phyloP scores from a whole-genome alignment of 1,140 invertebrate species.

The Bombus balteatus region DNA sequence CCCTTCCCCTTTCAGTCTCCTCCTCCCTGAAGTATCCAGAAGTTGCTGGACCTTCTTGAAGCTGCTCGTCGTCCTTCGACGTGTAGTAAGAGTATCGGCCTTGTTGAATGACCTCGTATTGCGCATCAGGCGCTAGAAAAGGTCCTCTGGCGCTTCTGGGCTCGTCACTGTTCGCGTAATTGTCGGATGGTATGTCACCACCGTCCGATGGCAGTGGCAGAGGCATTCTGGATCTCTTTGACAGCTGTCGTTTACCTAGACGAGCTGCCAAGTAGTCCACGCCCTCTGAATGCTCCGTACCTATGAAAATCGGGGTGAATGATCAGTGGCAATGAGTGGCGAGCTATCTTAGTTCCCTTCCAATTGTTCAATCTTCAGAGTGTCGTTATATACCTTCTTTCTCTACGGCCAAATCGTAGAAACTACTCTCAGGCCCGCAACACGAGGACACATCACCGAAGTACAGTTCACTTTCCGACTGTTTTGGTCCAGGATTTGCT shows the following conservation, averaged over 20 bases:
- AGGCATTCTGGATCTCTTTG: slow-evolving; percentile 84
- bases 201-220: slow-evolving; percentile 82
- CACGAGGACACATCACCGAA: slow-evolving; percentile 94
- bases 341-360: background rate
- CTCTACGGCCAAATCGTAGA: slow-evolving; percentile 79
- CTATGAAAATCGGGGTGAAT: slow-evolving; percentile 32
- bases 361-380: background rate
- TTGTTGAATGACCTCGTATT: slow-evolving; percentile 85
- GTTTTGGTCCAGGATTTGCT: slow-evolving; percentile 75
- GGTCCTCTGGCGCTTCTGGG: slow-evolving; percentile 72
- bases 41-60: slow-evolving; percentile 64
- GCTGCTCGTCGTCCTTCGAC: slow-evolving; percentile 74
- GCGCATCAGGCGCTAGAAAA: slow-evolving; percentile 85
- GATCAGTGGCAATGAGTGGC: too few relatives aligned
- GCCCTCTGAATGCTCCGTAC: slow-evolving; percentile 73
- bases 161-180: slow-evolving; percentile 76
- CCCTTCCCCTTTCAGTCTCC: slow-evolving; percentile 62
- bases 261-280: slow-evolving; percentile 84
- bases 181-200: slow-evolving; percentile 70
- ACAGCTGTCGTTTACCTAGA: slow-evolving; percentile 83
- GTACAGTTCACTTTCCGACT: slow-evolving; percentile 89
- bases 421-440: slow-evolving; percentile 83
- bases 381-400: slow-evolving; percentile 73
- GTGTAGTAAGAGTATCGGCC: slow-evolving; percentile 73
- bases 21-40: slow-evolving; percentile 66